Base-by-base conservation (phyloP, 2,113 vertebrate species). In the Varanus salvator region DNA sequence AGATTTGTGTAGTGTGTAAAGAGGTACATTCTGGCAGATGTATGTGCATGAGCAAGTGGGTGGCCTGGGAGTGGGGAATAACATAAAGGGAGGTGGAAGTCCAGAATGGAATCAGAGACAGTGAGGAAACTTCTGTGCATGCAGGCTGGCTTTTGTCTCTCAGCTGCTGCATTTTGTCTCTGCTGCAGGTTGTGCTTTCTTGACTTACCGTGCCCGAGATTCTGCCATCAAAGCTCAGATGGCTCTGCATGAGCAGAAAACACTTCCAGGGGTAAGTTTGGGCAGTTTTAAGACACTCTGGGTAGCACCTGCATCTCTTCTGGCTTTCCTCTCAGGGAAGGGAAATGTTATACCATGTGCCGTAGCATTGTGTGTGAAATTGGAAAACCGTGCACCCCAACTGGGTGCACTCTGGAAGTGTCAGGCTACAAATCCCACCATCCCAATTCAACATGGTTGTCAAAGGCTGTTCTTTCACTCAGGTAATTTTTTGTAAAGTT, bases 191-290 rank as follows among this genome's bases (percentile, higher is more conserved):
- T 99, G 99, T 93, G 99, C 99, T 0, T 99, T 99, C 96, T 98
- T 99, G 94, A 99, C 99, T 4, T 99, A 99, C 97, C 99, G 99
- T 89, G 99, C 99, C 97, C 96, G 99, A 90, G 99, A 99, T 94
- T 99, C 99, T 8, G 99, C 99, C 96, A 99, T 99, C 97, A 99
- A 99, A 97, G 99, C 99, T 94, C 99, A 99, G 98, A 99, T 98
- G 6, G 99, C 99, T 1, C 98, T 99, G 94, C 99, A 99, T 44
- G 99, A 99, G 81, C 99, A 99, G 98, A 99, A 99, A 97, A 99
- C 99, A 91, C 96, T 99, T 96, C 99, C 98, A 90, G 99, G 99
- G 98, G 99, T 99, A 97, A 98, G 99, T 98, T 85, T 57, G 0
- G 1, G 6, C 12, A 0, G 9, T n/a, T 31, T 52, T 6, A 89